Base-by-base conservation (phyloP, 2,113 vertebrate species). In the Glaucidium brasilianum region DNA sequence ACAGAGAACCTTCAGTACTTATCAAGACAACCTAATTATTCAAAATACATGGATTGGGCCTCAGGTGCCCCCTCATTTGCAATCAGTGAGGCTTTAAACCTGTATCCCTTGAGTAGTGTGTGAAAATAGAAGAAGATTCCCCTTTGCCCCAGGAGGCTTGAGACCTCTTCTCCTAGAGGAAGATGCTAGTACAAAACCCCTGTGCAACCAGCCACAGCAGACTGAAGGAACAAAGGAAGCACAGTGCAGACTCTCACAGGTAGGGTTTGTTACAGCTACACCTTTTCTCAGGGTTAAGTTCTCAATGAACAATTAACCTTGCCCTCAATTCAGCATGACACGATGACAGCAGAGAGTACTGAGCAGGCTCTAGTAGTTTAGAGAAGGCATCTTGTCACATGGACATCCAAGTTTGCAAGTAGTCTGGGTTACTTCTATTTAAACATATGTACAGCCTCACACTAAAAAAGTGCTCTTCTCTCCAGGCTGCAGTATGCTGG, bases 71-170 rank as follows among this genome's bases (percentile, higher is more conserved):
- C 41, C 35, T 75, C 52, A 11, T 88, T 79, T 95, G 55, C 58
- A 41, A 22, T 29, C 50, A 80, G 50, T 18, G 72, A 68, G 72
- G 26, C 39, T 94, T 95, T 56, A 88, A 90, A 91, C 63, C 80
- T 53, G 15, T 10, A 56, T 73, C 68, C 94, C 41, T 82, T 59
- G 29, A 29, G 73, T n/a, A 60, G 47, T 8, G 62, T 68, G 66
- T 87, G 69, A 73, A 88, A 94, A 72, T 41, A 83, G 94, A 69
- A 93, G n/a, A 85, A 77, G 66, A 59, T 88, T 96, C 77, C 85
- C 77, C 77, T 85, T 56, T 81, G 27, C 39, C 50, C 11, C 45
- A 47, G 74, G 47, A 85, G n/a, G 14, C 32, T 80, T 19, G 81
- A 83, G 58, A 74, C 26, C 49, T 78, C 60, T 79, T 78, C 34